Evolutionary conservation across 2,797 vertebrate species (phyloP), one percentile per base, ranked within the genome.

Genomic region (Miichthys miiuy): DNA sequence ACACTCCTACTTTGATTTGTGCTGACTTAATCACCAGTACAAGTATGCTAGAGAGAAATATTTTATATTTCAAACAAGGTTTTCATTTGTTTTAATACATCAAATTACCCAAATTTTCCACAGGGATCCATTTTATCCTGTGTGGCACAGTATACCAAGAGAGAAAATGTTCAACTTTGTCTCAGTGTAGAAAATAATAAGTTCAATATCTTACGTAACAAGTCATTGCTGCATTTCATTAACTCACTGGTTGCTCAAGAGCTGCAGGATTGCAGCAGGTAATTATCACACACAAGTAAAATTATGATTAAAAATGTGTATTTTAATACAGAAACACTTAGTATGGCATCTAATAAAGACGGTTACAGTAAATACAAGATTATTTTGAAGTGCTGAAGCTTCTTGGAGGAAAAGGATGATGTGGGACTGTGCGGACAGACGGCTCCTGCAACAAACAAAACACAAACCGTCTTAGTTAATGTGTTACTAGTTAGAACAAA

Each of bases 401-500:
- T 46, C 23, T 10, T 48, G 38, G 20, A 71, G 51, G 30, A 51
- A 42, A 69, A 44, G 0, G 17, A 9, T 41, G 57, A 4, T 0
- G 42, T 2, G 38, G 69, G 58, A 76, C 10, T 25, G 64, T 20
- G 30, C 7, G 0, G 25, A 68, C 8, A 0, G 21, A 48, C 60
- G 0, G 9, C 54, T 57, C 77, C 90, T 91, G 90, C 48, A 89
- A 81, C 38, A 81, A 25, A 83, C 66, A 47, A 1, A 76, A 62
- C 6, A 87, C 6, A 79, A 23, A 27, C 5, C 6, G 14, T 64
- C 3, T 77, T 18, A 55, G 52, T 52, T 56, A 6, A 18, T 27
- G 20, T 14, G 44, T 2, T 2, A 27, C 20, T 4, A 50, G 47
- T 30, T 20, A 16, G 0, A 60, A 27, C 0, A n/a, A 6, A n/a